Percentiles rank a stretch among this genome's conserved stretches.
These are phyloP conservation scores for Cairina moschata DNA, from an alignment of 2,113 vertebrate species.

Conservation along the genomic window DNA sequence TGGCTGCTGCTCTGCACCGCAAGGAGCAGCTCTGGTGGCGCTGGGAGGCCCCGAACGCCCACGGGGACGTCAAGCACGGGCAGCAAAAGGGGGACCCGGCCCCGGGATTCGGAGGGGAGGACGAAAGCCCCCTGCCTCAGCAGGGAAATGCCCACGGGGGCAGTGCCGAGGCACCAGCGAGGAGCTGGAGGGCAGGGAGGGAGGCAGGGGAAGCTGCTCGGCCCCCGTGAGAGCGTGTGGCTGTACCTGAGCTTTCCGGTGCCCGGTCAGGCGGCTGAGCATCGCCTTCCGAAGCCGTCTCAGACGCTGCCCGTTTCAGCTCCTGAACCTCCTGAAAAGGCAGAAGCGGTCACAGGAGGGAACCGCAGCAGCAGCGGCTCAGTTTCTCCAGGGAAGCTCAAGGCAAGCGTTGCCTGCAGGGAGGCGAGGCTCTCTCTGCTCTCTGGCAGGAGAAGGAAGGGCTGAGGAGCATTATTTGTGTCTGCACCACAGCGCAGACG, in stretches of 20 bases:
- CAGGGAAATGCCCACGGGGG: background rate
- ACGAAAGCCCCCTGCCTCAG: background rate
- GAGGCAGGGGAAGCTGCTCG: background rate
- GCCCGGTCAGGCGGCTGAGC: background rate
- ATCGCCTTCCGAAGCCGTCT: background rate
- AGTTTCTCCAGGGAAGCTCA: accelerated
- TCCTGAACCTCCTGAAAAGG: background rate
- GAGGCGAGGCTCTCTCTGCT: background rate
- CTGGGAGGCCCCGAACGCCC: background rate
- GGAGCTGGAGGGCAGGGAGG: background rate
- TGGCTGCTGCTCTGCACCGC: background rate
- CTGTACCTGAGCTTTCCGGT: background rate
- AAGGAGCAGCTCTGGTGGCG: background rate
- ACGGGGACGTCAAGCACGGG: background rate
- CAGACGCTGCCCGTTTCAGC: accelerated
- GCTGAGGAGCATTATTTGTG: background rate
- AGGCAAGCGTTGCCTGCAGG: background rate
- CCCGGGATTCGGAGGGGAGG: background rate
- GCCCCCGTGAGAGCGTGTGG: background rate
- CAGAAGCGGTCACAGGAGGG: background rate
- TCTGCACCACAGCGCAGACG: background rate
- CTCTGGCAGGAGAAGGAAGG: accelerated
- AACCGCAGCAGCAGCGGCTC: background rate
- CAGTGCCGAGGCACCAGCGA: background rate
- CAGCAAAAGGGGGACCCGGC: background rate